Evolutionary conservation across 2,113 vertebrate genomes (phyloP), one percentile per base, ranked within the genome.

Genomic region (Platysternon megacephalum): DNA sequence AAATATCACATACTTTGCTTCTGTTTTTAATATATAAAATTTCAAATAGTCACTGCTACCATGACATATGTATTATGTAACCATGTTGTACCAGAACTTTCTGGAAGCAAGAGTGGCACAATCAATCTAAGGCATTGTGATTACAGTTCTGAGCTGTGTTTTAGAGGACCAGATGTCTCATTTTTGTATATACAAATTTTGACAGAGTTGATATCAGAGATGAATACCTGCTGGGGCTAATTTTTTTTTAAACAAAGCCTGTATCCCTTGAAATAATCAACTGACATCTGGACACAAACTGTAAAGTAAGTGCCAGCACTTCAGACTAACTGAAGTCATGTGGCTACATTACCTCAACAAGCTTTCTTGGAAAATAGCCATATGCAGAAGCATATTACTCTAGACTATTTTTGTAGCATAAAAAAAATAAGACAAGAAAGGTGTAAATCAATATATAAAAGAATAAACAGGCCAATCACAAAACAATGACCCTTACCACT

Each of bases 401-500:
- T 12, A 76, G 49, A 52, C 24, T 68, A 82, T 42, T 91, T 48
- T 10, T 95, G 65, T 44, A 44, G 32, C 29, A 78, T 26, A 95
- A 72, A 91, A 78, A 76, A 88, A 68, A 44, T 61, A 92, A 92
- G 74, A 44, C n/a, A 55, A 79, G 24, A 95, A 84, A 12, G 4
- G 74, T 2, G 26, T 81, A 87, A 21, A 95, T 96, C 94, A 93
- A 74, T 82, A 87, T 74, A 42, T 61, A 88, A 95, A 86, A 46
- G 90, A 95, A 90, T 92, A 97, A 87, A 87, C 3, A 94, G n/a
- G 26, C 16, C 22, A 83, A 21, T 22, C 90, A 79, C 49, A 85
- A 92, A 96, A 79, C 49, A 87, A 44, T 48, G 44, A 46, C 49
- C 58, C 52, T 85, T 91, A 88, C 8, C 55, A 85, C 55, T 74